These are phyloP conservation scores for Chinchilla lanigera DNA, from an alignment of 2,113 vertebrate genomes.

Conservation along the genomic window DNA sequence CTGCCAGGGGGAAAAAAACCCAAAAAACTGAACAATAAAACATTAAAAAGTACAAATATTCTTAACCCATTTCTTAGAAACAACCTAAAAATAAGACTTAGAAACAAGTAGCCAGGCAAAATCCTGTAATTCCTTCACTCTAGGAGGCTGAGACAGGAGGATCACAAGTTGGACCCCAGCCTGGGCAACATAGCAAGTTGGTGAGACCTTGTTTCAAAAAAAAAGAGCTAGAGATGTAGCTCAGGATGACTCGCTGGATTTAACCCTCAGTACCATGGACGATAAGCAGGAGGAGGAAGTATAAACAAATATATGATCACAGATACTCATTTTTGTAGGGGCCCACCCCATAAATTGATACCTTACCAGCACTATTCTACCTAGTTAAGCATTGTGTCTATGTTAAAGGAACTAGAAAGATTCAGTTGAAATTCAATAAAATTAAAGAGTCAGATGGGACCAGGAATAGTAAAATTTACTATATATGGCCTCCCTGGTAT, in stretches of 20 bases:
- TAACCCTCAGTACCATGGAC: neutral
- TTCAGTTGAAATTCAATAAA: conserved; percentile 5
- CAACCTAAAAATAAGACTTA: conserved; percentile 49
- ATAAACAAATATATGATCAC: neutral
- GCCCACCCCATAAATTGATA: neutral
- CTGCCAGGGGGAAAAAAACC: neutral
- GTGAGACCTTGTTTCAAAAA: neutral
- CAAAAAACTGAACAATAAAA: neutral
- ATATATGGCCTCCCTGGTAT: neutral
- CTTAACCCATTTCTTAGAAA: conserved; percentile 48
- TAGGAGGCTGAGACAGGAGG: neutral
- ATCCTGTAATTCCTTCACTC: neutral
- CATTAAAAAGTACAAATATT: conserved; percentile 31
- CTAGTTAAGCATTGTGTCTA: conserved; percentile 14
- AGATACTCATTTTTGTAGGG: neutral
- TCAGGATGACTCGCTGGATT: neutral
- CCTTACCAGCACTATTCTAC: neutral
- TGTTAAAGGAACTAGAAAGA: neutral
- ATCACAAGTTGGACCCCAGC: neutral
- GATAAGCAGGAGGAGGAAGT: neutral
- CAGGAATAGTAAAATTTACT: conserved; percentile 6
- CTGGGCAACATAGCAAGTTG: neutral
- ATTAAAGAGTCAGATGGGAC: conserved; percentile 12
- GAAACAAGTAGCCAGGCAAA: neutral
- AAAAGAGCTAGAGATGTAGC: neutral